Conservation (phyloP, 2,797 vertebrate species). For the Gambelia wislizenii region DNA sequence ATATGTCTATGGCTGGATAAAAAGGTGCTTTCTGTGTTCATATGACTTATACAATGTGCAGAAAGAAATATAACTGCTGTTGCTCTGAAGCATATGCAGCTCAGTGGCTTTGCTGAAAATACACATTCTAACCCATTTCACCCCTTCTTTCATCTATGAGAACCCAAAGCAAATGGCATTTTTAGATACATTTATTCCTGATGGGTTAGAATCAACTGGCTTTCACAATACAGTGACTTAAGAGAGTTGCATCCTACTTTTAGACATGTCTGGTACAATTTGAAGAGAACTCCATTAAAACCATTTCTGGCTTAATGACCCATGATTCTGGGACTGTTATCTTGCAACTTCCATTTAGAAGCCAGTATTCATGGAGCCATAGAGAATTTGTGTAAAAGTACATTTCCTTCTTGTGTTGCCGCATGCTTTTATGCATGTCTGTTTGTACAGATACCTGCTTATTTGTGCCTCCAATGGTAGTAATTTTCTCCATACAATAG, state of each 20-base stretch:
- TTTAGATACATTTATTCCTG: not conserved
- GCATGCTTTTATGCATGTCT: constrained; percentile 9
- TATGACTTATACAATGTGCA: not conserved
- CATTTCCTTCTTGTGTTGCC: not conserved
- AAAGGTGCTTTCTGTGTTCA: not conserved
- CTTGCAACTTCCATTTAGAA: not conserved
- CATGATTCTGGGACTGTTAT: not conserved
- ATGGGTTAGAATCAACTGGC: not conserved
- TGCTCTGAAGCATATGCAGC: not conserved
- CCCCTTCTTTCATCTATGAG: not conserved
- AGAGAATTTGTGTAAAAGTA: not conserved
- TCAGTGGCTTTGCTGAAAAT: not conserved
- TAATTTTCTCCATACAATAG: constrained; percentile 32
- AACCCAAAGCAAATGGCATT: not conserved
- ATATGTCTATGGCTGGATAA: no score
- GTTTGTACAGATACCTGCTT: constrained; percentile 51
- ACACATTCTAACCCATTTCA: not conserved
- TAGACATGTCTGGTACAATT: not conserved
- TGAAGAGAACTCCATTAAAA: constrained; percentile 1
- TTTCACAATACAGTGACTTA: not conserved
- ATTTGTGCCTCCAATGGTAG: constrained; percentile 15
- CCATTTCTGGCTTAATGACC: constrained; percentile 4
- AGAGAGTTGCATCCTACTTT: not conserved
- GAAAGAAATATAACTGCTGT: not conserved
- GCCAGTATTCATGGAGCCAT: constrained; percentile 3